Percentiles rank a stretch among this genome's conserved stretches.
These are phyloP conservation scores for Chymomyza amoena DNA, from an alignment of 2,888 invertebrate species.

Conservation along the genomic window DNA sequence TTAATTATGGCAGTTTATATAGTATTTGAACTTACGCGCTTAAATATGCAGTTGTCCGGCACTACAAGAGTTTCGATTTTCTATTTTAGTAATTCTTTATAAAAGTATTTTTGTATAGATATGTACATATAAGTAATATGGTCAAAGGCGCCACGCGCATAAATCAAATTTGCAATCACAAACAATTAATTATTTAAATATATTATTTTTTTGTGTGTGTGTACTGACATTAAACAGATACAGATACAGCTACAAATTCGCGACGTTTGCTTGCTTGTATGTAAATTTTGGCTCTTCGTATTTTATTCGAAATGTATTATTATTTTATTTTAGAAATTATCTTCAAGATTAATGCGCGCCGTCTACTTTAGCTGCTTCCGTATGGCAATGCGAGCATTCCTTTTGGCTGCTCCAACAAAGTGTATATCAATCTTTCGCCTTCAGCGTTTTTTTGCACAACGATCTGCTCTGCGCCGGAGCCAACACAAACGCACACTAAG, in stretches of 20 bases:
- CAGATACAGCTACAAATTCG: constrained; percentile 41
- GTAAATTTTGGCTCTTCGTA: constrained; percentile 13
- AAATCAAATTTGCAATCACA: constrained; percentile 62
- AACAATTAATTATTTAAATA: constrained; percentile 45
- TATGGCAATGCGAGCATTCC: constrained; percentile 18
- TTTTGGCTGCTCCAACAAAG: background rate
- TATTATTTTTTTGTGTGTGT: constrained; percentile 13
- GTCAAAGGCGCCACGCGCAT: background rate
- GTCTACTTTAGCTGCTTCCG: constrained; percentile 51
- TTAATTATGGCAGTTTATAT: constrained; percentile 42
- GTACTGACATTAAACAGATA: constrained; percentile 58
- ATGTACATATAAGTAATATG: background rate
- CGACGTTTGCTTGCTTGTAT: constrained; percentile 32
- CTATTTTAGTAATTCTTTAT: background rate
- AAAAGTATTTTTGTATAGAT: no score
- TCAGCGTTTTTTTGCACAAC: background rate
- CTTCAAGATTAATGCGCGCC: constrained; percentile 24
- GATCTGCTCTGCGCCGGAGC: constrained; percentile 43
- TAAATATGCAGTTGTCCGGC: background rate
- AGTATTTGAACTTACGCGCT: background rate
- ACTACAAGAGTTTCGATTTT: background rate
- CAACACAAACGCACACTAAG: constrained; percentile 54
- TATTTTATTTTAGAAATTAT: constrained; percentile 33
- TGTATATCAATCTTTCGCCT: background rate
- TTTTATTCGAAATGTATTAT: no score